These are phyloP conservation scores for Hoplostethus mediterraneus DNA, from an alignment of 2,797 vertebrate species.

Conservation along the genomic window DNA sequence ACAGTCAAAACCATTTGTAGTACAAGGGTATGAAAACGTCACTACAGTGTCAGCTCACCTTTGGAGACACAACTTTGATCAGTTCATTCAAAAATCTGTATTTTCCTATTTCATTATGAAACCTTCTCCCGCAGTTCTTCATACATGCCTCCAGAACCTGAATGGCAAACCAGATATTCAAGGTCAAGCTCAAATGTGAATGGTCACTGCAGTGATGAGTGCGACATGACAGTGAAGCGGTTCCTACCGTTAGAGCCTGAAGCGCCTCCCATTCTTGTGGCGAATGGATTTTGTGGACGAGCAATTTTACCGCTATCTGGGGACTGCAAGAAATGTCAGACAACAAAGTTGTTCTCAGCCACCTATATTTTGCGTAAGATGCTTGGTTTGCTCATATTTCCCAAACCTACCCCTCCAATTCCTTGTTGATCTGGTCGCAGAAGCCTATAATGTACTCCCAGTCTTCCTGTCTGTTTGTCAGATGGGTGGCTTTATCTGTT, in stretches of 20 bases:
- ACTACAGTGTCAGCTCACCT: constrained; percentile 81
- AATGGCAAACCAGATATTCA: constrained; percentile 34
- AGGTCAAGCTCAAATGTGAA: neutral
- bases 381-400: neutral
- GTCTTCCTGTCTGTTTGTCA: constrained; percentile 96
- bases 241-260: constrained; percentile 94
- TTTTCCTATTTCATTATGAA: constrained; percentile 97
- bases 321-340: constrained; percentile 82
- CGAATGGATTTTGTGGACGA: constrained; percentile 96
- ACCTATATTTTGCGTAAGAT: neutral
- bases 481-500: constrained; percentile 97
- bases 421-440: constrained; percentile 99
- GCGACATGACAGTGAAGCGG: neutral
- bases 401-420: constrained; percentile 92
- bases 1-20: neutral
- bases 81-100: constrained; percentile 97
- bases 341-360: neutral
- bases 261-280: constrained; percentile 98
- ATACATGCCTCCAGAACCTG: constrained; percentile 97
- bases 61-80: constrained; percentile 97
- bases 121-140: constrained; percentile 97
- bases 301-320: constrained; percentile 93
- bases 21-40: neutral
- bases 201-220: neutral
- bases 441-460: constrained; percentile 99